Base-by-base conservation (phyloP, 2,888 invertebrate species). In the Cordilura impudica region DNA sequence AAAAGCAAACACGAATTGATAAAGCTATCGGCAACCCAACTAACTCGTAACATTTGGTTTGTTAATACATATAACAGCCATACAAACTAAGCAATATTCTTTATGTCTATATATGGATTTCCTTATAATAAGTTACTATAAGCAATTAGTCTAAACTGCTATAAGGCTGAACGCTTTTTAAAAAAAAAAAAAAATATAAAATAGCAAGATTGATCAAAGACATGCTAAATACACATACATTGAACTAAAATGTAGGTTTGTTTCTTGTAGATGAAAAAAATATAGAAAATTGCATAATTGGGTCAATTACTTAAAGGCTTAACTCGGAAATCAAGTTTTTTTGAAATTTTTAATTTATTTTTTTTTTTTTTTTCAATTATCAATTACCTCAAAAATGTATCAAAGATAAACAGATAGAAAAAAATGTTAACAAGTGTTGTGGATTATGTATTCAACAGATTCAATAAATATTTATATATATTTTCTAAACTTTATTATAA, bases 271-370 rank as follows among this genome's bases (percentile, higher is more conserved):
- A 58, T 49, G 16, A 51, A 51, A 51, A 66, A 72, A 51, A 35
- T 35, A 39, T 39, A 14, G 19, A 63, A 65, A 67, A 67, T 72
- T 75, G 61, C 75, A 61, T 75, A 79, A 79, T 79, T 79, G 75
- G 79, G 79, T 79, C 79, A 79, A 75, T 79, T 72, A 72, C 75
- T 79, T 75, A 58, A 72, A 75, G 79, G 71, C 75, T 79, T 75
- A 49, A 58, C 45, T 75, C 66, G 75, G 75, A 79, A 72, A 79
- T 79, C 75, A 19, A 75, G 79, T 79, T 65, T 65, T 69, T 54
- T 65, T 35, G n/a, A n/a, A n/a, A n/a, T n/a, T n/a, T n/a, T n/a
- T n/a, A n/a, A n/a, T n/a, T n/a, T n/a, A n/a, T n/a, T n/a, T 54
- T 49, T 12, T 47, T 21, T 39, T 56, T 1, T 3, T 54, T 63